Percentiles rank a stretch among this genome's conserved stretches.
phyloP scores from a whole-genome alignment of 1,140 invertebrate genomes.

The Drosophila gunungcola region DNA sequence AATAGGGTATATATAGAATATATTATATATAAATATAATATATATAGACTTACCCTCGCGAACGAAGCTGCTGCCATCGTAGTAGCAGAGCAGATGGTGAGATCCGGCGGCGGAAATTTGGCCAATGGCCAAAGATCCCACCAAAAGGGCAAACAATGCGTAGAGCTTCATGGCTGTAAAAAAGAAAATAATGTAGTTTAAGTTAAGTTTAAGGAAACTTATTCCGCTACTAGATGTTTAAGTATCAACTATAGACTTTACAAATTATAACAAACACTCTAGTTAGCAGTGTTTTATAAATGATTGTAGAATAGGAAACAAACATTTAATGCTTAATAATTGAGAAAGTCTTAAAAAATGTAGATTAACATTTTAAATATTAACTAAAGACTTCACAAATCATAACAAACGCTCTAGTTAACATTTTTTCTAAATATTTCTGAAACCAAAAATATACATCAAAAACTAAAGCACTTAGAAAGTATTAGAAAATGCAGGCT shows the following conservation, averaged over 20 bases:
- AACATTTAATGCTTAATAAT: no score
- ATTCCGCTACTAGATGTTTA: no score
- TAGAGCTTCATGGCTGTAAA: conserved; percentile 72
- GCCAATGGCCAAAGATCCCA: conserved; percentile 74
- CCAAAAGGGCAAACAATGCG: conserved; percentile 68
- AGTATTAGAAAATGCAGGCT: no score
- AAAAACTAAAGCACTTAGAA: no score
- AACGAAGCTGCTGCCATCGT: conserved; percentile 88
- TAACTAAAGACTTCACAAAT: no score
- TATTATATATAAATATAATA: background rate
- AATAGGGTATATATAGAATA: background rate
- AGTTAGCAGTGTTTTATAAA: background rate
- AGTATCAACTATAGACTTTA: background rate
- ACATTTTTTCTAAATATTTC: no score
- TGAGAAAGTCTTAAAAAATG: no score
- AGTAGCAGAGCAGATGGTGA: conserved; percentile 89
- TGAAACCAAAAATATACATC: no score
- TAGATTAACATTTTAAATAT: no score
- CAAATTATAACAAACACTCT: background rate
- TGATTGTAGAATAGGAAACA: no score
- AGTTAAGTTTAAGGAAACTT: conserved; percentile 8
- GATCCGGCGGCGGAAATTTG: conserved; percentile 67
- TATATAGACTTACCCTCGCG: conserved; percentile 87
- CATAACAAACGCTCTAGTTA: no score
- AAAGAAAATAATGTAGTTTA: background rate